Evolutionary conservation across 2,797 vertebrate genomes (phyloP), one percentile per base, ranked within the genome.

Genomic region (Echeneis naucrates): DNA sequence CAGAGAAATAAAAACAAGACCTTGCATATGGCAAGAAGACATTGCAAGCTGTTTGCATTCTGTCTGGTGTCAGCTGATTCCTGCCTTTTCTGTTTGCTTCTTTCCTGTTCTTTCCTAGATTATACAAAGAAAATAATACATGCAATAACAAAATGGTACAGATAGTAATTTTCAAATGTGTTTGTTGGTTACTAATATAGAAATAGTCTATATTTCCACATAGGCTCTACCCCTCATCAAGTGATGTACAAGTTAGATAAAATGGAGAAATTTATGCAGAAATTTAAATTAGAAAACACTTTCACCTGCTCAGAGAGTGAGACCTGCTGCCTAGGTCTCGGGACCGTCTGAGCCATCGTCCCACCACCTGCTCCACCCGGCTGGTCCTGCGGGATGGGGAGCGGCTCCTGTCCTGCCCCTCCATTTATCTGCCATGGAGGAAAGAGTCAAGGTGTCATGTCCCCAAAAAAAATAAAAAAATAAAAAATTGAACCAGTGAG

Each of bases 321-420:
- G 91, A 99, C 96, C 97, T 94, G 89, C 96, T 93, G 12, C 95
- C 83, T 59, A 94, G 89, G 86, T 98, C 96, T 80, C 96, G 87
- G 56, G 96, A 96, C 6, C 97, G 96, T 51, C 97, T 94, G 72
- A 99, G 94, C 98, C 97, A 99, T 94, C 96, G 94, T n/a, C 96
- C 96, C 78, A 99, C 97, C 94, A 99, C 96, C 89, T 98, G 97
- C 75, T 99, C 98, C 91, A 99, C 96, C 86, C 96, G 93, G 87
- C 95, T 96, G 78, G 96, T 93, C 94, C 94, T 96, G 69, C 95
- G 96, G 71, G 95, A 94, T 44, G 96, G 96, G 76, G 95, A 95
- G 83, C 96, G 92, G 88, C 94, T 95, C 89, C 94, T 87, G 86
- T 97, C 97, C 92, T 95, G 93, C 88, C 95, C 95, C 93, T 98